A percentile compares a stretch with the other conserved stretches of the same genome.
Conservation (phyloP, 2,797 vertebrate species). For the Chiloscyllium punctatum region DNA sequence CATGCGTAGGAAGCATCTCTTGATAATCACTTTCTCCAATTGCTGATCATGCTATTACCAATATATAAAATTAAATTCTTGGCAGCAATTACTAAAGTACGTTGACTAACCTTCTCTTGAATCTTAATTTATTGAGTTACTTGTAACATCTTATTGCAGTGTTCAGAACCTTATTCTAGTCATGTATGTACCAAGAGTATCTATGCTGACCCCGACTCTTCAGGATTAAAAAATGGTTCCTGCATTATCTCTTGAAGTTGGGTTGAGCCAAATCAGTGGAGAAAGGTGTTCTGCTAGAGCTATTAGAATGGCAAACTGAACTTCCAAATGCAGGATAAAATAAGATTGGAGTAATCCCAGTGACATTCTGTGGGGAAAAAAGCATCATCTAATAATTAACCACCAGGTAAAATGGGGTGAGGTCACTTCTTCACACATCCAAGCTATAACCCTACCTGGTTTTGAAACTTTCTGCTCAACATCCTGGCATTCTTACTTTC, state of each 20-base stretch:
- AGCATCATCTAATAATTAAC: neutral
- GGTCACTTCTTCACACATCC: neutral
- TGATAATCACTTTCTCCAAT: neutral
- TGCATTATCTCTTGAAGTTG: neutral
- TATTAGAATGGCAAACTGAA: neutral
- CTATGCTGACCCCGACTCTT: neutral
- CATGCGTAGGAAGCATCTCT: neutral
- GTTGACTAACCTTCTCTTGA: neutral
- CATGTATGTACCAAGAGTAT: neutral
- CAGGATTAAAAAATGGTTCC: neutral
- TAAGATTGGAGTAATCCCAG: neutral
- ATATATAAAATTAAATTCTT: neutral
- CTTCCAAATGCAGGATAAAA: neutral
- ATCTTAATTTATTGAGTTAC: neutral
- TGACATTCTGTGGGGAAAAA: neutral
- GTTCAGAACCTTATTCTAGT: neutral
- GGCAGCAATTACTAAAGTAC: neutral
- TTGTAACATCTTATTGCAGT: neutral
- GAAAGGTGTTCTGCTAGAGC: neutral
- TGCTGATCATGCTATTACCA: neutral
- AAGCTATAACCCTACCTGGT: neutral
- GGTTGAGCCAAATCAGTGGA: no score
- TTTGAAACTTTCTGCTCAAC: neutral
- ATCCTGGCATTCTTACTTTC: neutral
- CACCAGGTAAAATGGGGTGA: neutral